Percentiles rank a stretch among this genome's conserved stretches.
Conservation (phyloP, 2,113 vertebrate genomes). For the Otolemur garnettii region DNA sequence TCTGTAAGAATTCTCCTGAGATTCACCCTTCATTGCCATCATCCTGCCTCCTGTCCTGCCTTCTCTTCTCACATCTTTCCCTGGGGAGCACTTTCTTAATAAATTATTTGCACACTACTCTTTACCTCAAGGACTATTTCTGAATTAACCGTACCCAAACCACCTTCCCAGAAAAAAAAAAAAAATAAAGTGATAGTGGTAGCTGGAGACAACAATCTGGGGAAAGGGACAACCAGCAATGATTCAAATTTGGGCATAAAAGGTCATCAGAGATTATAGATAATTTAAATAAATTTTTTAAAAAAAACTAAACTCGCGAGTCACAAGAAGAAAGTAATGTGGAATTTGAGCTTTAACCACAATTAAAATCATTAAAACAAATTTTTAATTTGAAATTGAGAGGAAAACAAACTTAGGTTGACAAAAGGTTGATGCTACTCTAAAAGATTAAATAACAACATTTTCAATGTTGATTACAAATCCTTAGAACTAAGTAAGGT, state of each 20-base stretch:
- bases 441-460: background rate
- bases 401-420: constrained; percentile 2
- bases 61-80: background rate
- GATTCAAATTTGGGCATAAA: constrained; percentile 45
- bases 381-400: constrained; percentile 18
- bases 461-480: background rate
- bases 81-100: background rate
- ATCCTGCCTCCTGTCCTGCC: background rate
- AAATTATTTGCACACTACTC: background rate
- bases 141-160: background rate
- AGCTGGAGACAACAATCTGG: background rate
- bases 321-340: constrained; percentile 35
- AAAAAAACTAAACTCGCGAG: background rate
- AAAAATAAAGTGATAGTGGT: background rate
- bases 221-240: background rate
- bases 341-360: background rate
- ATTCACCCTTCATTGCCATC: background rate
- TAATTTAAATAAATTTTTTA: background rate
- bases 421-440: constrained; percentile 43
- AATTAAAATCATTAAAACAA: constrained; percentile 45
- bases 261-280: background rate
- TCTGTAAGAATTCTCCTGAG: background rate
- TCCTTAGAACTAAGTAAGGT: constrained; percentile 35
- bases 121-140: background rate
- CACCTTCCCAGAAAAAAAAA: background rate